Percentiles rank a stretch among this genome's conserved stretches.
These are phyloP conservation scores for Eulemur mongoz DNA, from an alignment of 2,797 vertebrate species.

Conservation along the genomic window DNA sequence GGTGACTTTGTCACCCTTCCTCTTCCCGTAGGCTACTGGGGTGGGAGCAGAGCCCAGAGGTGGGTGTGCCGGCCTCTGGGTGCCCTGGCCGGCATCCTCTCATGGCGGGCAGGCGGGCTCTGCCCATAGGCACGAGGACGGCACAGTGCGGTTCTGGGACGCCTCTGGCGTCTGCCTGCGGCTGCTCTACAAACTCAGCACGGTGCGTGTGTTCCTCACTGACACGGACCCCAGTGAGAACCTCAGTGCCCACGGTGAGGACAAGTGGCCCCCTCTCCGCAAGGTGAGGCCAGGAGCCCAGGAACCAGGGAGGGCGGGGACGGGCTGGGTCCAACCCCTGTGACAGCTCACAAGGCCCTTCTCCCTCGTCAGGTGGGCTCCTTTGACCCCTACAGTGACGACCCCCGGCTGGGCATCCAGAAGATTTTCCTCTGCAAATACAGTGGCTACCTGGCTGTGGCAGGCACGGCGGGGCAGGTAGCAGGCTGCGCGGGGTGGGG, in stretches of 20 bases:
- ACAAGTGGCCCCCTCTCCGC: slow-evolving; percentile 97
- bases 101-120: neutral
- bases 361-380: slow-evolving; percentile 91
- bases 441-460: slow-evolving; percentile 96
- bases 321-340: fast-evolving
- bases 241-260: slow-evolving; percentile 92
- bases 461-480: slow-evolving; percentile 99
- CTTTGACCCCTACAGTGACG: slow-evolving; percentile 99
- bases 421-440: slow-evolving; percentile 99
- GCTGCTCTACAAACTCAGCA: slow-evolving; percentile 96
- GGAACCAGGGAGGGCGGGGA: fast-evolving
- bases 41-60: neutral
- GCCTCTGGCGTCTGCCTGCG: slow-evolving; percentile 96
- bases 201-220: slow-evolving; percentile 93
- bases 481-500: neutral
- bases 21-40: fast-evolving
- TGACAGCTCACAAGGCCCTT: neutral
- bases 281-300: slow-evolving; percentile 87
- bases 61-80: neutral
- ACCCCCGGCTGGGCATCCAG: slow-evolving; percentile 97
- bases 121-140: slow-evolving; percentile 93
- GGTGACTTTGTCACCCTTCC: slow-evolving; percentile 65
- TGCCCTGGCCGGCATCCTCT: neutral
- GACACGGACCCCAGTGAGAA: slow-evolving; percentile 95
- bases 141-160: slow-evolving; percentile 97